Evolutionary conservation across 2,888 invertebrate species (phyloP).

Genomic region (Yponomeuta evonymella): DNA sequence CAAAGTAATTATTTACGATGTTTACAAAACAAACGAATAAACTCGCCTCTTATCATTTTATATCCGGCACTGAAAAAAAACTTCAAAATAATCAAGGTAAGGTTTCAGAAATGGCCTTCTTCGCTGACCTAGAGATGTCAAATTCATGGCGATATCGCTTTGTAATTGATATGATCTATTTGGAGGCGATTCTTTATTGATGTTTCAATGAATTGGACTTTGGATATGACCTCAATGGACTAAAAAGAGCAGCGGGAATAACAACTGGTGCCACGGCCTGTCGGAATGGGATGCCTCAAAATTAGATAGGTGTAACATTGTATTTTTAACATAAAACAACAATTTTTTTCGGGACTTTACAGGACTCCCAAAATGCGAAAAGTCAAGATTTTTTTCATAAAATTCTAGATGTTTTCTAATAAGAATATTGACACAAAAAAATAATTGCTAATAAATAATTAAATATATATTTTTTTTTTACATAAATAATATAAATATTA

Average conservation of each 20-base stretch:
- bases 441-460: too few species aligned
- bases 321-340: too few species aligned
- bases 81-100: conserved; percentile 51
- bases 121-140: conserved; percentile 53
- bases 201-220: conserved; percentile 2
- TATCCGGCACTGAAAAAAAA: conserved; percentile 38
- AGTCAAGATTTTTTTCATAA: too few species aligned
- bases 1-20: conserved; percentile 18
- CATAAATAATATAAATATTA: too few species aligned
- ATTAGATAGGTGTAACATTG: too few species aligned
- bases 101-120: conserved; percentile 42
- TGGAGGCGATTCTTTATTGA: conserved; percentile 25
- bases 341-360: too few species aligned
- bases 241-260: background rate
- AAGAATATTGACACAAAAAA: too few species aligned
- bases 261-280: background rate
- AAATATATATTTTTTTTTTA: too few species aligned
- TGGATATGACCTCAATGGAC: conserved; percentile 8
- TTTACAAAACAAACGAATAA: conserved; percentile 17
- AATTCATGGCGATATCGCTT: conserved; percentile 35
- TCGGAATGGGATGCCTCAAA: background rate
- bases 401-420: too few species aligned
- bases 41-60: conserved; percentile 22
- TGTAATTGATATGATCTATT: conserved; percentile 41
- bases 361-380: too few species aligned